A percentile compares a stretch with the other conserved stretches of the same genome.
These are phyloP conservation scores for Pyrgilauda ruficollis DNA, from an alignment of 2,113 vertebrate species.

Conservation along the genomic window DNA sequence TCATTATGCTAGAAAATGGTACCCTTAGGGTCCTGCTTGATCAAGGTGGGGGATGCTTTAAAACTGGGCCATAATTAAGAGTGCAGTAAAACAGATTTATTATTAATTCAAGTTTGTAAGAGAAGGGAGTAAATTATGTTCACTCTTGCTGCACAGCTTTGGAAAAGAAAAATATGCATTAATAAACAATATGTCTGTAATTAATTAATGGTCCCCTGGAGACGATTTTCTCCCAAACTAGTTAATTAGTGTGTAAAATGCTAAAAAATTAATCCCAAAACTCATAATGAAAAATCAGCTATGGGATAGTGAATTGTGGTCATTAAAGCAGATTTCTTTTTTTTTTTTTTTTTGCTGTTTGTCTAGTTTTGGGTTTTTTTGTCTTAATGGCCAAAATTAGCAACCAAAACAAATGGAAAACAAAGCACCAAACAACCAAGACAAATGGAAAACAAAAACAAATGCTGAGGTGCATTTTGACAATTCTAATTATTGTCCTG, in stretches of 20 bases:
- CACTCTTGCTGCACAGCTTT: background rate
- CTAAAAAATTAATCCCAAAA: constrained; percentile 6
- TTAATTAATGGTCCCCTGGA: constrained; percentile 32
- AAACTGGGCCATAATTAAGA: background rate
- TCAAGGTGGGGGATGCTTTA: background rate
- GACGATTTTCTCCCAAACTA: constrained; percentile 9
- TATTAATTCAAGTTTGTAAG: constrained; percentile 16
- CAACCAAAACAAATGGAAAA: background rate
- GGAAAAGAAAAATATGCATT: constrained; percentile 15
- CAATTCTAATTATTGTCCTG: background rate
- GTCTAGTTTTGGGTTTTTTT: background rate
- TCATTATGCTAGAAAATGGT: background rate
- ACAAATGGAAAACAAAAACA: background rate
- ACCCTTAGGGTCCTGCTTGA: background rate
- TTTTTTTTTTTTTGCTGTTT: background rate
- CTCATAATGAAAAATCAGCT: background rate
- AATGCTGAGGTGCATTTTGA: background rate
- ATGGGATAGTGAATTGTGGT: background rate
- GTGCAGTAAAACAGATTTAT: background rate
- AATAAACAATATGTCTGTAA: constrained; percentile 12
- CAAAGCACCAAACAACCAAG: background rate
- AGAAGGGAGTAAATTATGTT: background rate
- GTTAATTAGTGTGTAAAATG: constrained; percentile 8
- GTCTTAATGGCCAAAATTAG: background rate
- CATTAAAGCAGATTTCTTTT: background rate